phyloP scores from a whole-genome alignment of 2,888 invertebrate species.

The Lycaena phlaeas region DNA sequence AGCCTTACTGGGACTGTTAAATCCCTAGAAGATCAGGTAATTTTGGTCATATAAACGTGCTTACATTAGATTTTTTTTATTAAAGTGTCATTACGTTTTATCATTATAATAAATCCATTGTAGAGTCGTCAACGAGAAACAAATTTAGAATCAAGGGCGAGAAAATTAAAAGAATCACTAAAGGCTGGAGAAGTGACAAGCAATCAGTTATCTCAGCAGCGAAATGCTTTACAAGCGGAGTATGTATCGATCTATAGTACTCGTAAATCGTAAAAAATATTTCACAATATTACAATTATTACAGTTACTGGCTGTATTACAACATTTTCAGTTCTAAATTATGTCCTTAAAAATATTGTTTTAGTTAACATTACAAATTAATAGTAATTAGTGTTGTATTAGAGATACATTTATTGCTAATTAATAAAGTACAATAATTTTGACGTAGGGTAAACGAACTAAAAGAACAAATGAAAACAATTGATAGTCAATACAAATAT shows the following conservation, averaged over 20 bases:
- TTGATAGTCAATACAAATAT: constrained; percentile 37
- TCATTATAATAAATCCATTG: no score
- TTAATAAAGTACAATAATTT: constrained; percentile 1
- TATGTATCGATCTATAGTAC: constrained; percentile 25
- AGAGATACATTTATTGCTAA: no score
- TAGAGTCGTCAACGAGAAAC: constrained; percentile 60
- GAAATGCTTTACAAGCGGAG: constrained; percentile 48
- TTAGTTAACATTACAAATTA: not conserved
- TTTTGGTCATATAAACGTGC: no score
- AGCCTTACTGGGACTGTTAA: constrained; percentile 57
- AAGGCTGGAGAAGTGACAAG: constrained; percentile 57
- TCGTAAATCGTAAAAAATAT: not conserved
- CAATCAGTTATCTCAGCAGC: constrained; percentile 46
- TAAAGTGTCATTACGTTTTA: no score
- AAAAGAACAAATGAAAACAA: constrained; percentile 43
- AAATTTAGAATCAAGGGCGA: constrained; percentile 54
- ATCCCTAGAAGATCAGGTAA: constrained; percentile 57
- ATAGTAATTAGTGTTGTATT: not conserved
- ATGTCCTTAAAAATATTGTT: no score
- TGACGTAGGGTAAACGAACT: constrained; percentile 38
- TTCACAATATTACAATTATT: no score
- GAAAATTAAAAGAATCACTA: constrained; percentile 56
- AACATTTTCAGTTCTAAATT: no score
- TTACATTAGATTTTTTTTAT: no score
- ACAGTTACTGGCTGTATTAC: no score